Evolutionary conservation across 1,140 invertebrate species (phyloP).

Genomic region (Anoplophora glabripennis): DNA sequence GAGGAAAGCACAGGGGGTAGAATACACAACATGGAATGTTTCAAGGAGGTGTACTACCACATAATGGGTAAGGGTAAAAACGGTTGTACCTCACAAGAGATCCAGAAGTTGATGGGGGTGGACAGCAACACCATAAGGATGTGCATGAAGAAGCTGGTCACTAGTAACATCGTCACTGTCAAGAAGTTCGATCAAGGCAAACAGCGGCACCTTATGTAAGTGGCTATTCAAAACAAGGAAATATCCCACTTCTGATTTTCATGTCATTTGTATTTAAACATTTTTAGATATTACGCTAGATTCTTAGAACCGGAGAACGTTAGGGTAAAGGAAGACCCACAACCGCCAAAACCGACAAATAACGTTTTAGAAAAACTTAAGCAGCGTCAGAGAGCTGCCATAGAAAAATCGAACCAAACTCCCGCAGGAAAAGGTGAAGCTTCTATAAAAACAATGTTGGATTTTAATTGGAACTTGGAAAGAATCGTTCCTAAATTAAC

Average conservation of each 20-base stretch:
- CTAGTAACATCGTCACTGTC: constrained; percentile 26
- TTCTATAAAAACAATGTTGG: neutral
- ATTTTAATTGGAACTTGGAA: neutral
- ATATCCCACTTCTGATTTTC: neutral
- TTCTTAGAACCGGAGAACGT: neutral
- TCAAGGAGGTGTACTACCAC: constrained; percentile 28
- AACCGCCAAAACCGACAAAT: neutral
- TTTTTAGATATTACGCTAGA: neutral
- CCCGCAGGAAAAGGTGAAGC: neutral
- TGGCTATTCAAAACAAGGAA: constrained; percentile 3
- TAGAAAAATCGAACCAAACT: neutral
- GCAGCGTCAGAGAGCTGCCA: neutral
- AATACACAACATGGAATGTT: constrained; percentile 25
- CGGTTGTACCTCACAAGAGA: constrained; percentile 23
- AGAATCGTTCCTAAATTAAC: neutral
- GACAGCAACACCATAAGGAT: constrained; percentile 29
- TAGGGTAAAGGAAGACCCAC: neutral
- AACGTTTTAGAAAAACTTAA: neutral
- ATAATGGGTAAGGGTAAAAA: constrained; percentile 23
- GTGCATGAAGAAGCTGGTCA: constrained; percentile 26
- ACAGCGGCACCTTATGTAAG: constrained; percentile 31
- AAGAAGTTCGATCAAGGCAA: constrained; percentile 34
- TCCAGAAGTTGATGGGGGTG: constrained; percentile 19
- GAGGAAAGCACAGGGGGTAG: constrained; percentile 10
- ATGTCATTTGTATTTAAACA: neutral